These are phyloP conservation scores for Leptinotarsa lineolata DNA, from an alignment of 1,140 invertebrate genomes.

Conservation along the genomic window DNA sequence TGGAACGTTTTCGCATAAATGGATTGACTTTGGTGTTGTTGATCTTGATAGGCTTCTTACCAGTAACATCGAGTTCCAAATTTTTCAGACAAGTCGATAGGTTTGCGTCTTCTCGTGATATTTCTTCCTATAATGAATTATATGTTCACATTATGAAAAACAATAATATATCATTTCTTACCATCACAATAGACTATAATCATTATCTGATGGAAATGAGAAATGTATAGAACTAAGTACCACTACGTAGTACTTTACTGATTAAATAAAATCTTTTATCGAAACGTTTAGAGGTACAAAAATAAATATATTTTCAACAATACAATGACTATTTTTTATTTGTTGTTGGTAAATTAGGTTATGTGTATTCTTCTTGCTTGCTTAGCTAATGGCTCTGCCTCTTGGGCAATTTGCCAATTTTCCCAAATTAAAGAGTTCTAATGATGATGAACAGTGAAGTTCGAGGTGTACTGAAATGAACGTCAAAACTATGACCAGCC, in stretches of 20 bases:
- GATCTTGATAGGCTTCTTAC: constrained; percentile 23
- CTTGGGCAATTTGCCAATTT: too few species aligned
- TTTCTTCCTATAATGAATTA: constrained; percentile 43
- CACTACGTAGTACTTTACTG: constrained; percentile 1
- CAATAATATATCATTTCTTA: constrained; percentile 8
- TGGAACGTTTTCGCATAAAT: constrained; percentile 49
- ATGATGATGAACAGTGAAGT: too few species aligned
- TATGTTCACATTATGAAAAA: background rate
- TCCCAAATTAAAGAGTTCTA: too few species aligned
- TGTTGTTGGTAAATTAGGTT: too few species aligned
- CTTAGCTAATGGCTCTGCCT: too few species aligned
- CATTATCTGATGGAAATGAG: constrained; percentile 28
- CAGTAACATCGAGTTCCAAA: constrained; percentile 47
- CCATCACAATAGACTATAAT: constrained; percentile 25
- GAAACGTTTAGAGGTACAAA: background rate
- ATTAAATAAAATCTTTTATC: constrained; percentile 9
- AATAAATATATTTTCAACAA: background rate
- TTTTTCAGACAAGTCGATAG: constrained; percentile 47
- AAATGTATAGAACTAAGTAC: background rate
- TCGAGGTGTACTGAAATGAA: too few species aligned
- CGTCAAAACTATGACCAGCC: too few species aligned
- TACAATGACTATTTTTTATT: background rate
- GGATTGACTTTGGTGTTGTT: constrained; percentile 41
- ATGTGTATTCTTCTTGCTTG: too few species aligned
- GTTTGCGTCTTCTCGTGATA: constrained; percentile 49